Evolutionary conservation across 2,113 vertebrate genomes (phyloP).

Genomic region (Calcarius ornatus): DNA sequence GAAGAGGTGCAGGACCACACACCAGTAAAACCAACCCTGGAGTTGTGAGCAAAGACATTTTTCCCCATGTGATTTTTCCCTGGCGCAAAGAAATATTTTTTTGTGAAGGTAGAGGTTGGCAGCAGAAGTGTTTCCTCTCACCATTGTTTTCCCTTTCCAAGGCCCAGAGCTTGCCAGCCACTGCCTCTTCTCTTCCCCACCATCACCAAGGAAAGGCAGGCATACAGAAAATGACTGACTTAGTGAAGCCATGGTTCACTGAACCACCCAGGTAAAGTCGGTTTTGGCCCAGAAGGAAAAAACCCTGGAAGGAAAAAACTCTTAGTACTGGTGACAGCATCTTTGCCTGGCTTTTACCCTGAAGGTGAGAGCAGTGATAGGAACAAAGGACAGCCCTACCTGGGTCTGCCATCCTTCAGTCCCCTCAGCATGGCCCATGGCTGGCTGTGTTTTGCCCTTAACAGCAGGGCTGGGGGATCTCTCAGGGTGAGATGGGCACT

Average conservation of each 20-base stretch:
- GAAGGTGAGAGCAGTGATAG: background rate
- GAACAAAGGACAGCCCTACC: background rate
- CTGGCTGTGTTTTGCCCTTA: background rate
- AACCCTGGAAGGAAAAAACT: background rate
- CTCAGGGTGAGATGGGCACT: background rate
- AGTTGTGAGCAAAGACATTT: background rate
- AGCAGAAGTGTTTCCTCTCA: background rate
- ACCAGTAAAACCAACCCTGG: background rate
- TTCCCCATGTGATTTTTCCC: background rate
- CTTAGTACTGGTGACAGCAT: background rate
- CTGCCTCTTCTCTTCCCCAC: background rate
- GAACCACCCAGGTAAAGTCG: background rate
- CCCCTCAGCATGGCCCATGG: background rate
- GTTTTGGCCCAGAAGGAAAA: background rate
- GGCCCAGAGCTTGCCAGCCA: background rate
- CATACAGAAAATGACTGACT: background rate
- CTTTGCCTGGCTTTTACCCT: background rate
- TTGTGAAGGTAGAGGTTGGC: background rate
- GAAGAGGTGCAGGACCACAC: background rate
- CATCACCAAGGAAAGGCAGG: background rate
- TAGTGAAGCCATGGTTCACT: background rate
- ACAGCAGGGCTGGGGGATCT: background rate
- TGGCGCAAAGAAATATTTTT: fast-evolving
- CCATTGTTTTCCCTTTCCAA: background rate
- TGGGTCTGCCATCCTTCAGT: background rate